Conservation (phyloP, 2,888 invertebrate species). For the Argynnis bischoffii region DNA sequence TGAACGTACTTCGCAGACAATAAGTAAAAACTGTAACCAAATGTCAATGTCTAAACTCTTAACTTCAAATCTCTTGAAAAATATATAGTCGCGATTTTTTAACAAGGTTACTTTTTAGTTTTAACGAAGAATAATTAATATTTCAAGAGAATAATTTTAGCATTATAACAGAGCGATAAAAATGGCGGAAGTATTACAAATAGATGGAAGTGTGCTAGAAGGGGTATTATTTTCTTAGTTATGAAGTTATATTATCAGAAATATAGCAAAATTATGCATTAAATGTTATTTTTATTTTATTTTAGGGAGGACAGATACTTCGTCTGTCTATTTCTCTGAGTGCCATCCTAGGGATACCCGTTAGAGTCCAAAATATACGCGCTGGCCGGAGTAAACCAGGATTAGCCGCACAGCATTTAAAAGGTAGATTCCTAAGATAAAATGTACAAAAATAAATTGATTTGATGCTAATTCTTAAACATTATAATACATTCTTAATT, state of each 20-base stretch:
- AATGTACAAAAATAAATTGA: neutral
- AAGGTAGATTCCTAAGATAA: slow-evolving; percentile 77
- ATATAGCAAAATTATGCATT: neutral
- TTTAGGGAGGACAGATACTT: slow-evolving; percentile 95
- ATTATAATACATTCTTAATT: too few species aligned
- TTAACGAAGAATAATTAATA: too few species aligned
- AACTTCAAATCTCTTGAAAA: too few species aligned
- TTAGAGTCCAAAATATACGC: slow-evolving; percentile 90
- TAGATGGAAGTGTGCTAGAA: slow-evolving; percentile 91
- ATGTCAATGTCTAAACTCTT: too few species aligned
- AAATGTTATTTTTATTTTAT: slow-evolving; percentile 25
- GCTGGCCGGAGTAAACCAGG: slow-evolving; percentile 92
- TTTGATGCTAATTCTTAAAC: too few species aligned
- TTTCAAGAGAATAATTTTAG: neutral
- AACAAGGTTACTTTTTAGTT: too few species aligned
- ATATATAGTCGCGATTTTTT: too few species aligned
- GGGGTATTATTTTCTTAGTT: slow-evolving; percentile 81
- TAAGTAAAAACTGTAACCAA: too few species aligned
- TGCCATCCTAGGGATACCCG: slow-evolving; percentile 87
- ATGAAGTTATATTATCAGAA: neutral
- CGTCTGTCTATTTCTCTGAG: slow-evolving; percentile 91
- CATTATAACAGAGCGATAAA: neutral
- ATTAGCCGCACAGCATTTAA: slow-evolving; percentile 90
- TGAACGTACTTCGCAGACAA: too few species aligned
- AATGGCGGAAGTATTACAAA: slow-evolving; percentile 76